Base-by-base conservation (phyloP, 1,140 invertebrate genomes). In the Bombus cullumanus region DNA sequence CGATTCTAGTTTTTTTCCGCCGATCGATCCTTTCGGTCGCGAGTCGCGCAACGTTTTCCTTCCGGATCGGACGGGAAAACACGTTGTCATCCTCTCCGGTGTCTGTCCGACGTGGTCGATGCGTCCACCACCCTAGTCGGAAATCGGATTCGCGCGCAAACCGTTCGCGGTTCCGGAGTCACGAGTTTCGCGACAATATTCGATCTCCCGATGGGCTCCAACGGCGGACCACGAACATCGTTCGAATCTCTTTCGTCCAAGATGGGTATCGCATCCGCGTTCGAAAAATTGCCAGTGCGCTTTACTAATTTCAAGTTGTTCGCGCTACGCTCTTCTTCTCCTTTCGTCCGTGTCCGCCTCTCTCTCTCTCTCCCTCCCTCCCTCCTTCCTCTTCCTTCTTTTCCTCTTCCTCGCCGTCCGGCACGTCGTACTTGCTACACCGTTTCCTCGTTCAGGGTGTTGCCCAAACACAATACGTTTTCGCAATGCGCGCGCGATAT, bases 401-500 rank as follows among this genome's bases (percentile, higher is more conserved):
- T 53, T 53, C 47, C 18, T 53, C 47, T 53, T 53, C 5, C 47
- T 8, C 47, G 47, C 18, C 47, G 18, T 53, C 47, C 47, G 18
- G 18, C 47, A 37, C 66, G 15, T 9, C 18, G 13, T 22, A 68
- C 31, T 68, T 22, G 18, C 31, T 10, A 68, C 66, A 37, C 66
- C 31, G 66, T 83, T 71, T 34, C 79, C 81, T 74, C 62, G 81
- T 75, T 73, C 86, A 81, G 78, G 57, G 77, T 85, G 86, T 72
- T 76, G 90, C 78, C 62, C 89, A 84, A 90, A 86, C 86, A 89
- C 88, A 89, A 91, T 93, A 86, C 90, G 91, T 86, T 89, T 92
- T 92, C 92, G 90, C 89, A 88, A 93, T 87, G 90, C 91, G 88
- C 64, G 25, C 64, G 25, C 90, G 90, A 90, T 87, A 89, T 92